Percentiles rank a stretch among this genome's conserved stretches.
phyloP scores from a whole-genome alignment of 2,888 invertebrate species.

The Nephrotoma guestfalica region DNA sequence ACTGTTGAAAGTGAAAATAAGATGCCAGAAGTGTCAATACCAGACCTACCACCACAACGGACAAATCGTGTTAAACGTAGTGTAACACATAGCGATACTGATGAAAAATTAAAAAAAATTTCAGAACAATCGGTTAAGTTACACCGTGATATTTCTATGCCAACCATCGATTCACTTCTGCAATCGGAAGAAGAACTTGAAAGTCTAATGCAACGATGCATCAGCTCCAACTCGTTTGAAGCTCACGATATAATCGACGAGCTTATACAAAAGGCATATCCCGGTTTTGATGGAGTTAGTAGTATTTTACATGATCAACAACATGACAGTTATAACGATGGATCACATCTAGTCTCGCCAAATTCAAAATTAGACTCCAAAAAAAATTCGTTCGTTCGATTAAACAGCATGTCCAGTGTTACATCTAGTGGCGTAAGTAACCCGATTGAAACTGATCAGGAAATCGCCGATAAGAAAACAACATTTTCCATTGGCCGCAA shows the following conservation, averaged over 20 bases:
- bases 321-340: slow-evolving; percentile 13
- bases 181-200: slow-evolving; percentile 5
- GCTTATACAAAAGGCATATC: slow-evolving; percentile 12
- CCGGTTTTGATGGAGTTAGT: slow-evolving; percentile 5
- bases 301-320: not conserved
- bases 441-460: not conserved
- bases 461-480: not conserved
- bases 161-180: not conserved
- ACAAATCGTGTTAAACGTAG: not conserved
- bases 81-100: not conserved
- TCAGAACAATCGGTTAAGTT: not conserved
- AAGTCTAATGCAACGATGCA: slow-evolving; percentile 9
- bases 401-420: not conserved
- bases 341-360: slow-evolving; percentile 12
- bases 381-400: slow-evolving; percentile 6
- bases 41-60: not conserved
- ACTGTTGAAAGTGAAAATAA: not conserved
- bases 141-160: not conserved
- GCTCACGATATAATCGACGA: slow-evolving; percentile 13
- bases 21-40: not conserved
- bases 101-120: not conserved
- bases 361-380: slow-evolving; percentile 12
- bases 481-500: not conserved
- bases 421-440: not conserved
- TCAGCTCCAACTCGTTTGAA: slow-evolving; percentile 13